Conservation (phyloP, 2,797 vertebrate genomes). For the Acanthurus leucopareius region DNA sequence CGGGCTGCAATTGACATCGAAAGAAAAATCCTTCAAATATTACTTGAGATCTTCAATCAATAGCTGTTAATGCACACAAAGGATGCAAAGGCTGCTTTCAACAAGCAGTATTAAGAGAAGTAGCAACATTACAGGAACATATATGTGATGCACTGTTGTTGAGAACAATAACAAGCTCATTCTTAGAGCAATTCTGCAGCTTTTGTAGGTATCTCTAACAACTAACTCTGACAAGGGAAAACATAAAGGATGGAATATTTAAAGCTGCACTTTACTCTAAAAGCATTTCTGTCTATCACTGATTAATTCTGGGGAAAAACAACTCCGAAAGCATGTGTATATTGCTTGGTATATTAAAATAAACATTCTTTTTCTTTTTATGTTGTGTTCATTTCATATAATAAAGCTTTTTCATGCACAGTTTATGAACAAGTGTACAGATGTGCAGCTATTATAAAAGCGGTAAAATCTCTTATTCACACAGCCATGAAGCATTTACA, state of each 20-base stretch:
- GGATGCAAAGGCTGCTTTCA: slow-evolving; percentile 6
- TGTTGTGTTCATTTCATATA: slow-evolving; percentile 14
- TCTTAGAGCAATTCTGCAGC: background rate
- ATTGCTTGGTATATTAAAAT: background rate
- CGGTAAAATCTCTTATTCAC: slow-evolving; percentile 11
- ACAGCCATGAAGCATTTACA: background rate
- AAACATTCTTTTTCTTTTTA: background rate
- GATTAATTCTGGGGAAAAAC: slow-evolving; percentile 10
- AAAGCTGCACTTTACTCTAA: slow-evolving; percentile 20
- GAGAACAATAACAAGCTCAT: slow-evolving; percentile 13
- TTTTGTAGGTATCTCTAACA: background rate
- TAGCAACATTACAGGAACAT: background rate
- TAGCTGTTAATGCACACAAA: background rate
- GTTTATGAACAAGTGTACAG: slow-evolving; percentile 1
- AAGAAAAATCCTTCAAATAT: slow-evolving; percentile 25
- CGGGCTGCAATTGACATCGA: slow-evolving; percentile 84
- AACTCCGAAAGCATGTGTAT: background rate
- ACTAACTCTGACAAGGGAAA: background rate
- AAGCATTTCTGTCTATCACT: slow-evolving; percentile 1
- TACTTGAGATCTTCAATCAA: slow-evolving; percentile 5
- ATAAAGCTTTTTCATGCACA: background rate
- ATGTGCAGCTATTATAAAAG: slow-evolving; percentile 1
- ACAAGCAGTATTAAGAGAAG: background rate
- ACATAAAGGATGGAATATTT: slow-evolving; percentile 14
- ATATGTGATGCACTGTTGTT: slow-evolving; percentile 14